phyloP scores from a whole-genome alignment of 2,888 invertebrate species.

The Stomorhina lunata region DNA sequence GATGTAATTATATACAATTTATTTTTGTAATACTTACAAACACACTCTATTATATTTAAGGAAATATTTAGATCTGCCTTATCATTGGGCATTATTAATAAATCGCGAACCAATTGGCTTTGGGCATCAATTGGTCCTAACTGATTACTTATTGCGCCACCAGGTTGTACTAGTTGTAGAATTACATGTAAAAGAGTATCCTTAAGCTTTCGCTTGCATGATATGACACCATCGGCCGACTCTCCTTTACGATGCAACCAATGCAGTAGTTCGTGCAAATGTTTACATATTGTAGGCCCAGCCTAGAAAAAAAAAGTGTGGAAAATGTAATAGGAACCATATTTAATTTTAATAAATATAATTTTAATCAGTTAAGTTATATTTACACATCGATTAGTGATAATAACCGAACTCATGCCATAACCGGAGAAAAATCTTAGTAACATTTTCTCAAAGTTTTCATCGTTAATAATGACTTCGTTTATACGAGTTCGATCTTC shows the following conservation, averaged over 20 bases:
- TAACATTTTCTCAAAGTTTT: slow-evolving; percentile 84
- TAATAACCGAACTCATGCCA: slow-evolving; percentile 80
- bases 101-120: slow-evolving; percentile 85
- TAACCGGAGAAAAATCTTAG: slow-evolving; percentile 84
- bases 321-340: neutral
- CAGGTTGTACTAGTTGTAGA: slow-evolving; percentile 86
- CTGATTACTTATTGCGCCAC: slow-evolving; percentile 83
- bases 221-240: slow-evolving; percentile 79
- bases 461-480: slow-evolving; percentile 83
- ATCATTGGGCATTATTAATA: slow-evolving; percentile 83
- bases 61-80: slow-evolving; percentile 86
- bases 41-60: slow-evolving; percentile 87
- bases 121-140: slow-evolving; percentile 88
- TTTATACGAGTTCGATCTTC: slow-evolving; percentile 80
- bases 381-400: slow-evolving; percentile 79
- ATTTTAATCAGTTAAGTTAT: too few relatives aligned
- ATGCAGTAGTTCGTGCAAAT: slow-evolving; percentile 86
- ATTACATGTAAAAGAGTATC: slow-evolving; percentile 85
- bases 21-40: slow-evolving; percentile 80
- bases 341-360: too few relatives aligned
- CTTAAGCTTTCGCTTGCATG: slow-evolving; percentile 82
- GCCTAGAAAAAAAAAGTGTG: slow-evolving; percentile 80
- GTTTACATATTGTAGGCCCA: slow-evolving; percentile 88
- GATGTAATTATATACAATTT: neutral
- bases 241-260: slow-evolving; percentile 86